Evolutionary conservation across 2,113 vertebrate species (phyloP).

Genomic region (Brachyhypopomus occidentalis): DNA sequence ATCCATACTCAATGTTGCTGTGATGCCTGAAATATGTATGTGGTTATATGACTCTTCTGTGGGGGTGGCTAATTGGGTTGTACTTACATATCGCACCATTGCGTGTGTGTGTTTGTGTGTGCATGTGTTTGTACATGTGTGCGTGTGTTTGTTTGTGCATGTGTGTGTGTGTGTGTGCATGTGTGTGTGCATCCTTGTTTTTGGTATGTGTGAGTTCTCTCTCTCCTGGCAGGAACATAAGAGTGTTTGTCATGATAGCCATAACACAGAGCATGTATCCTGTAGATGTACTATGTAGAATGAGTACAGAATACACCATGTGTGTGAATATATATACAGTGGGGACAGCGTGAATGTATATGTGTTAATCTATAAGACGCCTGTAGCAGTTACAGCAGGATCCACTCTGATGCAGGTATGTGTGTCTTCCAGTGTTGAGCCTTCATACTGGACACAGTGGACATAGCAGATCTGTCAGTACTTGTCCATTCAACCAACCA

Average conservation of each 20-base stretch:
- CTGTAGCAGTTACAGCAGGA: not conserved
- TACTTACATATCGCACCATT: constrained; percentile 22
- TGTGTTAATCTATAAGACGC: constrained; percentile 2
- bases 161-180: constrained; percentile 18
- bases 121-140: constrained; percentile 17
- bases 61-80: constrained; percentile 32
- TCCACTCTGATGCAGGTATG: constrained; percentile 22
- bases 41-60: constrained; percentile 13
- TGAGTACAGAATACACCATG: not conserved
- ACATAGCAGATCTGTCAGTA: constrained; percentile 19
- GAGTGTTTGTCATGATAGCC: constrained; percentile 28
- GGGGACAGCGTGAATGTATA: not conserved
- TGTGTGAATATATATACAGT: not conserved
- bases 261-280: not conserved
- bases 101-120: constrained; percentile 9
- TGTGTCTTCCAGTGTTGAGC: constrained; percentile 3
- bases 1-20: constrained; percentile 12
- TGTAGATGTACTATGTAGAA: not conserved
- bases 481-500: not conserved
- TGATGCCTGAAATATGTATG: constrained; percentile 34
- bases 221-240: not conserved
- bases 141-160: not conserved
- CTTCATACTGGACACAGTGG: too few species aligned
- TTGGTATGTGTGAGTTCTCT: not conserved
- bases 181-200: not conserved